Conservation (phyloP, 2,113 vertebrate species). For the Amblyopsis rosae region DNA sequence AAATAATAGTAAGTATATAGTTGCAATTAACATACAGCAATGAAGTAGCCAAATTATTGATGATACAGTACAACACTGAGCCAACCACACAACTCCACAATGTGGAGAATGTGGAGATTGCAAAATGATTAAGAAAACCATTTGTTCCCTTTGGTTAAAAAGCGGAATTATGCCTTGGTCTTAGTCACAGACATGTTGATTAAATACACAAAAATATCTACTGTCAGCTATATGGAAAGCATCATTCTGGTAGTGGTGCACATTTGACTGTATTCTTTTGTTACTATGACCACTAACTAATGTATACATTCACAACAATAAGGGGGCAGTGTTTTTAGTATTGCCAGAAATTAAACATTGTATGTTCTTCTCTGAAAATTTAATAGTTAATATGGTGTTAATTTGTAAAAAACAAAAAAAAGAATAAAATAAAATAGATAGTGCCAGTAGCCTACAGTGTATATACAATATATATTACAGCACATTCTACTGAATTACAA, state of each 20-base stretch:
- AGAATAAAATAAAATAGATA: too few species aligned
- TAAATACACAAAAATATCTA: background rate
- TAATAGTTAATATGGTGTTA: too few species aligned
- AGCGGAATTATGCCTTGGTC: slow-evolving; percentile 61
- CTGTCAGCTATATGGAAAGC: background rate
- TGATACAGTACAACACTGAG: slow-evolving; percentile 3
- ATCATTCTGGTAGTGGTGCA: background rate
- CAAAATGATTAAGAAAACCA: slow-evolving; percentile 60
- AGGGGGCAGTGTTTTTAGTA: background rate
- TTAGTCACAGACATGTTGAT: slow-evolving; percentile 23
- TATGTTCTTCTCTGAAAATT: too few species aligned
- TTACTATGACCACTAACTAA: background rate
- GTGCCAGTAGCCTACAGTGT: too few species aligned
- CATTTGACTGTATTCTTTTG: background rate
- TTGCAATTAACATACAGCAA: too few species aligned
- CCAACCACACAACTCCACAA: too few species aligned
- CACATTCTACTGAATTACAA: too few species aligned
- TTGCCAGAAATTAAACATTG: too few species aligned
- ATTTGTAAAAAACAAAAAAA: too few species aligned
- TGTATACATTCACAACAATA: background rate
- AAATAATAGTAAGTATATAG: too few species aligned
- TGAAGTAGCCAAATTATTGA: background rate
- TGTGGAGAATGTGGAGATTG: slow-evolving; percentile 50
- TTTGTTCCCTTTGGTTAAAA: slow-evolving; percentile 61
- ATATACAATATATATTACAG: too few species aligned